These are phyloP conservation scores for Atherinomorus stipes DNA, from an alignment of 2,113 vertebrate species.

Conservation along the genomic window DNA sequence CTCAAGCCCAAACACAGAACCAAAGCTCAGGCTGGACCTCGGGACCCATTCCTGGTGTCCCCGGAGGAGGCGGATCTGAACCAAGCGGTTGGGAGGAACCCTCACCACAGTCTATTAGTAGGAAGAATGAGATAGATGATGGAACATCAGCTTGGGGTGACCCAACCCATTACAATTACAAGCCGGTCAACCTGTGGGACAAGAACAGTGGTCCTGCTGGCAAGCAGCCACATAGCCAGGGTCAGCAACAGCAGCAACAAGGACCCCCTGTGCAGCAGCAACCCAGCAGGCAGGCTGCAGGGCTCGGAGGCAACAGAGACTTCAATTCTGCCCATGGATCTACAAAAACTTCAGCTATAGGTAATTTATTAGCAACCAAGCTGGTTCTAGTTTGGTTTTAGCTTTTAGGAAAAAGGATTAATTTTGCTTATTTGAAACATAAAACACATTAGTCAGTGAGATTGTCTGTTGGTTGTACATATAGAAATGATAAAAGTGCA, in stretches of 20 bases:
- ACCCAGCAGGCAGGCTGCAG: constrained; percentile 66
- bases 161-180: constrained; percentile 93
- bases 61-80: constrained; percentile 86
- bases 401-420: not conserved
- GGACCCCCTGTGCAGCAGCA: constrained; percentile 86
- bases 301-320: constrained; percentile 73
- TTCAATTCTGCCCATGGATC: constrained; percentile 70
- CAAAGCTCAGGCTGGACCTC: constrained; percentile 93
- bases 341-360: constrained; percentile 72
- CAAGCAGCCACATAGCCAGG: constrained; percentile 78
- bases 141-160: constrained; percentile 99
- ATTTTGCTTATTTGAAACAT: not conserved
- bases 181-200: constrained; percentile 98
- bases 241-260: constrained; percentile 70
- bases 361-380: constrained; percentile 57
- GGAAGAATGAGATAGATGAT: constrained; percentile 97
- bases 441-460: not conserved
- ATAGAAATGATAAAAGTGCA: no score
- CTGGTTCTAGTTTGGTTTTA: not conserved
- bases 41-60: constrained; percentile 87
- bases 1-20: constrained; percentile 86
- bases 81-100: constrained; percentile 98
- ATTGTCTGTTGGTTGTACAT: not conserved
- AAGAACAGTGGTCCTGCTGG: constrained; percentile 90
- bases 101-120: constrained; percentile 93